A percentile compares a stretch with the other conserved stretches of the same genome.
These are phyloP conservation scores for Oithona nana DNA, from an alignment of 2,888 invertebrate species.

Conservation along the genomic window DNA sequence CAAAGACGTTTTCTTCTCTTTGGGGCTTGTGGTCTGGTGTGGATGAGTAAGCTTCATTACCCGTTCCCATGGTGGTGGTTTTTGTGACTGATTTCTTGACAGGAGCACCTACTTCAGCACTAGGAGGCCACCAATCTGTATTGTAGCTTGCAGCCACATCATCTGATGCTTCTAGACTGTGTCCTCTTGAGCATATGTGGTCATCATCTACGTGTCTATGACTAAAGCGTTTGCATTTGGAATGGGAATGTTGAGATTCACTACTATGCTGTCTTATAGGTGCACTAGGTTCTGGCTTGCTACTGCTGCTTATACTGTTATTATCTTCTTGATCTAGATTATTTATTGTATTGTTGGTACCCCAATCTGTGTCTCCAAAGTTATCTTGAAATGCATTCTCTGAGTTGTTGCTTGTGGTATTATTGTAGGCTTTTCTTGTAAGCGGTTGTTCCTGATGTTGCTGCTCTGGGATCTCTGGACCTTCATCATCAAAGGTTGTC, in stretches of 20 bases:
- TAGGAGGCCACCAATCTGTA: not conserved
- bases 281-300: too few relatives aligned
- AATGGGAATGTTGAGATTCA: not conserved
- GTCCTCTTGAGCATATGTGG: not conserved
- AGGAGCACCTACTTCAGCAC: not conserved
- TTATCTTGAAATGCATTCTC: not conserved
- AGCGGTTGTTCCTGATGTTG: too few relatives aligned
- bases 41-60: not conserved
- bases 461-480: not conserved
- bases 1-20: not conserved
- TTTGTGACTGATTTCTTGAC: not conserved
- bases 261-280: not conserved
- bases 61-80: not conserved
- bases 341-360: too few relatives aligned
- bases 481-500: slow-evolving; percentile 8
- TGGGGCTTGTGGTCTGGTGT: not conserved
- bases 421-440: too few relatives aligned
- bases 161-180: not conserved
- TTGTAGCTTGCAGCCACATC: not conserved
- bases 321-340: too few relatives aligned
- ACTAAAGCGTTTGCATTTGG: not conserved
- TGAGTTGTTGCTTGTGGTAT: not conserved
- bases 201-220: not conserved
- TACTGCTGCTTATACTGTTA: too few relatives aligned
- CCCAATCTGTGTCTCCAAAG: not conserved